Evolutionary conservation across 2,888 invertebrate species (phyloP), one percentile per base, ranked within the genome.

Genomic region (Thalpophila matura): DNA sequence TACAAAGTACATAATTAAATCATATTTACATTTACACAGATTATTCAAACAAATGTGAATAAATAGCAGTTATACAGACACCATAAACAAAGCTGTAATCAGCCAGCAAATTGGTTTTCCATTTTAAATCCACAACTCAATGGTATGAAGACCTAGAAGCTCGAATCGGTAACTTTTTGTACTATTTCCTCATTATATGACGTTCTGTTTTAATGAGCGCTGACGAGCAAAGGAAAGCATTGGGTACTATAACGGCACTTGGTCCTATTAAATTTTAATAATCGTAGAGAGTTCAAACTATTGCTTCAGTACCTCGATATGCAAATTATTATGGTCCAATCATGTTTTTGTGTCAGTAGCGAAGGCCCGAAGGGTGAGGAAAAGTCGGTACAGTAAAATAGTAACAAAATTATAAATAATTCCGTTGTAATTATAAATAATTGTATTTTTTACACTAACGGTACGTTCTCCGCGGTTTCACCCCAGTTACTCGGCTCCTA

Each of bases 151-250:
- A 35, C n/a, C 35, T 60, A 33, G 58, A 53, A 54, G 38, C 49
- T 59, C 33, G 47, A 56, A 64, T 65, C 53, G 37, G 47, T 37
- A 45, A 59, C 47, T 62, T 67, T 72, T 73, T 75, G 67, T 63
- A 40, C 42, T 40, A 47, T 55, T 67, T 53, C 42, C 66, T 71
- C 56, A 61, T 71, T 72, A 70, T 4, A 37, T 37, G 51, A 38
- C 55, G 43, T 47, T 53, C 26, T 10, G 35, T 72, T 67, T 66
- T 71, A 71, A 72, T 71, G 70, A 71, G 53, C 43, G 72, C 35
- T 54, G 38, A 60, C 61, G 31, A 43, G 29, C 40, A 18, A n/a
- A 42, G 33, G 33, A 51, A 43, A 26, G 22, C 46, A 64, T 64
- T 61, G n/a, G 40, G 46, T 37, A 35, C 33, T 27, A 7, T 16